Base-by-base conservation (phyloP, 2,888 invertebrate genomes). In the Tortricodes alternella region DNA sequence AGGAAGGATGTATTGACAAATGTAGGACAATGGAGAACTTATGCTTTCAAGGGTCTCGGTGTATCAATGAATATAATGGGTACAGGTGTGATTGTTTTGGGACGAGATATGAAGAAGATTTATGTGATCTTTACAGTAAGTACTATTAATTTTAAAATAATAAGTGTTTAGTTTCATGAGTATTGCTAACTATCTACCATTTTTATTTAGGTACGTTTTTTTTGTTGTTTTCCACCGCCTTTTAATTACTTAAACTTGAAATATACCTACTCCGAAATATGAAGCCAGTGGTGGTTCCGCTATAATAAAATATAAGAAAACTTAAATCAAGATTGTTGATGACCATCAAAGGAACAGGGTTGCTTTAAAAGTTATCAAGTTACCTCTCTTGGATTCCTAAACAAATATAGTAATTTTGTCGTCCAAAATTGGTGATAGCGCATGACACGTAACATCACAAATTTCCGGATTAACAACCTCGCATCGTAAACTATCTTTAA, bases 21-120 rank as follows among this genome's bases (percentile, higher is more conserved):
- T 97, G 97, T 75, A 92, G 93, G 67, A 96, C 96, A 1, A 91
- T 93, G 66, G 94, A 96, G 70, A 97, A 97, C 83, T 92, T 96
- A 6, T 98, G 98, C 82, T 96, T 97, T 78, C 93, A 95, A 75
- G 96, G 96, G 32, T 97, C 96, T 23, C 93, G 93, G 60, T 98
- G 98, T 80, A 95, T 98, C 60, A 98, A 98, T 84, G 96, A 97
- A 76, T 98, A 98, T 82, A 96, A 96, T 70, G 94, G 95, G 56
- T 93, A 96, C 59, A 95, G 96, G 13, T 98, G 98, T 77, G 97
- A 98, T 78, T 98, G 98, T 80, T 98, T 97, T 74, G 97, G 97
- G 16, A 97, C 97, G 1, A 92, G 94, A 70, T 97, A 97, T 81
- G 98, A 98, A 86, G 98, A 98, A 65, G 96, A 96, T 69, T 94